Percentiles rank a stretch among this genome's conserved stretches.
Evolutionary conservation across 2,797 vertebrate species (phyloP).

Genomic region (Spondyliosoma cantharus): DNA sequence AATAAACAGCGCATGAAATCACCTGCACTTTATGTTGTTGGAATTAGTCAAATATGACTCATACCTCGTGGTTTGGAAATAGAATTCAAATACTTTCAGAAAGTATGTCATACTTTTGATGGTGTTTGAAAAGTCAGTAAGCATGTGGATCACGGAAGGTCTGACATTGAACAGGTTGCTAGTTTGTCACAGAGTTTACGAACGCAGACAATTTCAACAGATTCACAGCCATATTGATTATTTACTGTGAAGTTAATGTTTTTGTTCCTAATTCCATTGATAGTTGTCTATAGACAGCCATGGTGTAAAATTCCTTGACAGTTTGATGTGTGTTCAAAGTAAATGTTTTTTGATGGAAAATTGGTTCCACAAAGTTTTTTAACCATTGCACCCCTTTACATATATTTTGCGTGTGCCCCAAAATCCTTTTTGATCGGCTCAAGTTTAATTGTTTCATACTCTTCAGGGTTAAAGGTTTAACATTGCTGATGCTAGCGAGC

Average conservation of each 20-base stretch:
- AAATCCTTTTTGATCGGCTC: not conserved
- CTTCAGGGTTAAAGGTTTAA: not conserved
- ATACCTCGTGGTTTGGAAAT: not conserved
- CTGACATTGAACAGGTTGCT: not conserved
- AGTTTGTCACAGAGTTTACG: not conserved
- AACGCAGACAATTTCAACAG: not conserved
- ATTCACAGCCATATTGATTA: not conserved
- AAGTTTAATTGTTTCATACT: not conserved
- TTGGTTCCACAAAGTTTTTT: too few relatives aligned
- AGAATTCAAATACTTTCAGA: not conserved
- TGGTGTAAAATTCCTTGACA: too few relatives aligned
- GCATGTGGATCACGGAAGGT: not conserved
- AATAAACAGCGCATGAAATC: not conserved
- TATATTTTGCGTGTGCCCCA: not conserved
- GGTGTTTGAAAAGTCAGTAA: constrained; percentile 6
- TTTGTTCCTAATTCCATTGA: not conserved
- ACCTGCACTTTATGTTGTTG: not conserved
- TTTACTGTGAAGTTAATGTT: too few relatives aligned
- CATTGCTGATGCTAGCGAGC: too few relatives aligned
- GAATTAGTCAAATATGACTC: not conserved
- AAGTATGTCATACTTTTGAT: not conserved
- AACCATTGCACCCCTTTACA: too few relatives aligned
- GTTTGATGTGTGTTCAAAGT: not conserved
- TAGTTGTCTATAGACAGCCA: not conserved
- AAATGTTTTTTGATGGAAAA: not conserved